Conservation (phyloP, 2,888 invertebrate species). For the Ochropacha duplaris region DNA sequence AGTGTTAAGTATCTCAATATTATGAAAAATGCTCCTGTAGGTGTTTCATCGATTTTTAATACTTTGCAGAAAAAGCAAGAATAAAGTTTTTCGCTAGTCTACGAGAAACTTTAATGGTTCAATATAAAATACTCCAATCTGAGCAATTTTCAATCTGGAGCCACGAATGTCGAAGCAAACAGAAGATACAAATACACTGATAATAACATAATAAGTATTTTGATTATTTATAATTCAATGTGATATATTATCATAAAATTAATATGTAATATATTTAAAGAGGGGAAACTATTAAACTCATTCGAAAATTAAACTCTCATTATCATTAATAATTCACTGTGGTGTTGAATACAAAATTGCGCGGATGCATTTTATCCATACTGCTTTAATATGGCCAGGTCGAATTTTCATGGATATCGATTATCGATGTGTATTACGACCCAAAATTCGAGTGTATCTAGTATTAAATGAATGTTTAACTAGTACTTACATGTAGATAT, state of each 20-base stretch:
- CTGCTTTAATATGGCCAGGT: constrained; percentile 15
- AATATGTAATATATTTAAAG: constrained; percentile 4
- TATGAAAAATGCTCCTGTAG: constrained; percentile 40
- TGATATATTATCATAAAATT: neutral
- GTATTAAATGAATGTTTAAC: neutral
- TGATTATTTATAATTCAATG: neutral
- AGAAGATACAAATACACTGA: neutral
- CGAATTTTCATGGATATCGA: constrained; percentile 1
- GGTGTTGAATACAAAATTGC: constrained; percentile 30
- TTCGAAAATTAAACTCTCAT: constrained; percentile 35
- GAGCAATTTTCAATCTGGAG: too few relatives aligned
- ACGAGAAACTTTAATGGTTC: too few relatives aligned
- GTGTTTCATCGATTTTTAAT: constrained; percentile 17
- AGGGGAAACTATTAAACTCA: constrained; percentile 18
- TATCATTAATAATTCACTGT: constrained; percentile 39
- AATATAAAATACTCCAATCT: too few relatives aligned
- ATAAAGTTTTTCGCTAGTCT: too few relatives aligned
- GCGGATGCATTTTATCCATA: constrained; percentile 25
- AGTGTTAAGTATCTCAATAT: constrained; percentile 46
- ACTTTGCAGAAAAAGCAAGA: neutral
- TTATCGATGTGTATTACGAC: neutral
- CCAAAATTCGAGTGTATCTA: neutral
- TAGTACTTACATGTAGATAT: neutral
- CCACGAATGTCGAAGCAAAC: too few relatives aligned
- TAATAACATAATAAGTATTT: neutral